Evolutionary conservation across 2,888 invertebrate genomes (phyloP).

Genomic region (Pherbina coryleti): DNA sequence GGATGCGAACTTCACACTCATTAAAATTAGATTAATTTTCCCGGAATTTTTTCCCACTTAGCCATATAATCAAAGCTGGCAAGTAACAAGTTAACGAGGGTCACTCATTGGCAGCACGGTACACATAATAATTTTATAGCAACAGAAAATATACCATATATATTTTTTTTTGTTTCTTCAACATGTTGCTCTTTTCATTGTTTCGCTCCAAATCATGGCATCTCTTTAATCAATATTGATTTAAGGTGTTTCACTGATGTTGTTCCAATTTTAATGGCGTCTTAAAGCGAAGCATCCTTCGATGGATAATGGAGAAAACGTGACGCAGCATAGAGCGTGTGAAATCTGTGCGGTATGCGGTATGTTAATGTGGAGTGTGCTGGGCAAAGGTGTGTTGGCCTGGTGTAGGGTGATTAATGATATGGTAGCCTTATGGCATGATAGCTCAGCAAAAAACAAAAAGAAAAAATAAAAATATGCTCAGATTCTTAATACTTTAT

Average conservation of each 20-base stretch:
- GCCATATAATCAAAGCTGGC: neutral
- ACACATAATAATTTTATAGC: too few species aligned
- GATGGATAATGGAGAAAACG: slow-evolving; percentile 23
- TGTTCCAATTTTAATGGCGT: slow-evolving; percentile 28
- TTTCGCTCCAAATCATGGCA: neutral
- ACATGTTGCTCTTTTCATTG: neutral
- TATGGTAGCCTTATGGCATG: too few species aligned
- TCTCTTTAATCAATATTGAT: slow-evolving; percentile 20
- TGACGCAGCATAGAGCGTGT: slow-evolving; percentile 14
- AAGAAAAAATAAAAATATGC: too few species aligned
- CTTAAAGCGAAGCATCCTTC: neutral
- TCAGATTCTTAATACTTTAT: too few species aligned
- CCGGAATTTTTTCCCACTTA: neutral
- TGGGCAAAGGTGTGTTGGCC: neutral
- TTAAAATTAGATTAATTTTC: slow-evolving; percentile 20
- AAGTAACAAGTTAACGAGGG: too few species aligned
- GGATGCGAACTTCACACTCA: neutral
- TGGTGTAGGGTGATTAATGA: neutral
- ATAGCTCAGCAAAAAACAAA: too few species aligned
- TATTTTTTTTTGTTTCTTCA: neutral
- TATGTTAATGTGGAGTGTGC: neutral
- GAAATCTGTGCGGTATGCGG: neutral
- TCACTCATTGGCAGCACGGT: too few species aligned
- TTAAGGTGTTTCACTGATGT: slow-evolving; percentile 24
- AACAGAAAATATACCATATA: neutral